Base-by-base conservation (phyloP, 2,113 vertebrate species). In the Herpailurus yagouaroundi region DNA sequence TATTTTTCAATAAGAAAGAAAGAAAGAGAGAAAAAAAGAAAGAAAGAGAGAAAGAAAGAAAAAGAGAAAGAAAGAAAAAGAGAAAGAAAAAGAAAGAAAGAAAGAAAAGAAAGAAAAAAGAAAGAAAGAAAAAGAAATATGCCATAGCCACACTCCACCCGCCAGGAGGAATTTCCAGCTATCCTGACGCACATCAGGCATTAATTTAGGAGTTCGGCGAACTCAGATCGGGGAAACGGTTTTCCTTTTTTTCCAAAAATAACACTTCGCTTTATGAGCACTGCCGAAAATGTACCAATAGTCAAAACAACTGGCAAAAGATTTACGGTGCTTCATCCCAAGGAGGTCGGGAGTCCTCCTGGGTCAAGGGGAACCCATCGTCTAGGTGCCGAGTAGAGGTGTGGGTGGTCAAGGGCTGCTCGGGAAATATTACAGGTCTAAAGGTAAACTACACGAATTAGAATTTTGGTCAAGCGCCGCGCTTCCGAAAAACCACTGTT, bases 191-290 rank as follows among this genome's bases (percentile, higher is more conserved):
- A 55, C 81, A 69, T 71, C 87, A 63, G 95, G 66, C 82, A 57
- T 91, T 97, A 29, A 92, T 83, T 93, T 68, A 71, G 68, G 91
- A 86, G 82, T 73, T 79, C 36, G 4, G 85, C 3, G n/a, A 95
- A 52, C 83, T 89, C 36, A 29, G 87, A 38, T 60, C n/a, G 87
- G n/a, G 95, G 89, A 66, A 77, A 91, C 0, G 0, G 55, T 8
- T 63, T 89, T 31, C 89, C 57, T 74, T 80, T 31, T 64, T 5
- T 1, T 45, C 33, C 25, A 11, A 45, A 92, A 88, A 89, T 57
- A 82, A 83, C 86, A 84, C 38, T 89, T 89, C 7, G 4, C 52
- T 94, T 85, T 21, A 48, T 10, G n/a, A 94, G 48, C 31, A 7
- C 57, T 63, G 57, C 60, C 0, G 27, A 85, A 88, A 93, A 73